Percentiles rank a stretch among this genome's conserved stretches.
phyloP scores from a whole-genome alignment of 1,140 invertebrate species.

The Drosophila mauritiana region DNA sequence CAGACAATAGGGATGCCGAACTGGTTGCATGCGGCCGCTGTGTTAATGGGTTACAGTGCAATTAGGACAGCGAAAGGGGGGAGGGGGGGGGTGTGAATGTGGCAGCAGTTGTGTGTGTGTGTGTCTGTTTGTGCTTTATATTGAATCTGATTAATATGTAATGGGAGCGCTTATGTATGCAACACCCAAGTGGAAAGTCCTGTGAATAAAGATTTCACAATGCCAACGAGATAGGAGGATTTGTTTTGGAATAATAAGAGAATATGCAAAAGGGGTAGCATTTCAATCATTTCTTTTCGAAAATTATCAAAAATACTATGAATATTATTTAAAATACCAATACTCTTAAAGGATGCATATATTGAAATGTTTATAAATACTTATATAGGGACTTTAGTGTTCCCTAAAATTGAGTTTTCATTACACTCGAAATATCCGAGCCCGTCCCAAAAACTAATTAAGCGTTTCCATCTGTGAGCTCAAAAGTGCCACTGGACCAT shows the following conservation, averaged over 20 bases:
- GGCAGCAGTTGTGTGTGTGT: not conserved
- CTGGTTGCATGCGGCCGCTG: constrained; percentile 43
- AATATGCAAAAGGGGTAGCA: too few species aligned
- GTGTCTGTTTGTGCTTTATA: constrained; percentile 1
- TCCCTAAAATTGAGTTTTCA: not conserved
- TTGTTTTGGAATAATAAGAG: not conserved
- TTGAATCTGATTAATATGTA: constrained; percentile 56
- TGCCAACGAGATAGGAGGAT: not conserved
- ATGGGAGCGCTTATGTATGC: constrained; percentile 32
- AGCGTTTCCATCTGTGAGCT: constrained; percentile 35
- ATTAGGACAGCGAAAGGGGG: constrained; percentile 67
- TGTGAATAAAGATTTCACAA: constrained; percentile 3
- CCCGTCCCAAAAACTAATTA: constrained; percentile 51
- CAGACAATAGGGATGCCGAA: constrained; percentile 54
- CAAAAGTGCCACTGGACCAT: constrained; percentile 52
- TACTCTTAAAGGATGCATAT: too few species aligned
- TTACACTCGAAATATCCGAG: not conserved
- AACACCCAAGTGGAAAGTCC: constrained; percentile 16
- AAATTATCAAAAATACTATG: too few species aligned
- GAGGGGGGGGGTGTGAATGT: not conserved
- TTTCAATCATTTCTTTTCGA: too few species aligned
- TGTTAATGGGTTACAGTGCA: constrained; percentile 81
- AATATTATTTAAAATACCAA: too few species aligned
- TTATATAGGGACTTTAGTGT: too few species aligned
- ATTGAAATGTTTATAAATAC: too few species aligned